Conservation (phyloP, 2,888 invertebrate genomes). For the Lymantria dispar region DNA sequence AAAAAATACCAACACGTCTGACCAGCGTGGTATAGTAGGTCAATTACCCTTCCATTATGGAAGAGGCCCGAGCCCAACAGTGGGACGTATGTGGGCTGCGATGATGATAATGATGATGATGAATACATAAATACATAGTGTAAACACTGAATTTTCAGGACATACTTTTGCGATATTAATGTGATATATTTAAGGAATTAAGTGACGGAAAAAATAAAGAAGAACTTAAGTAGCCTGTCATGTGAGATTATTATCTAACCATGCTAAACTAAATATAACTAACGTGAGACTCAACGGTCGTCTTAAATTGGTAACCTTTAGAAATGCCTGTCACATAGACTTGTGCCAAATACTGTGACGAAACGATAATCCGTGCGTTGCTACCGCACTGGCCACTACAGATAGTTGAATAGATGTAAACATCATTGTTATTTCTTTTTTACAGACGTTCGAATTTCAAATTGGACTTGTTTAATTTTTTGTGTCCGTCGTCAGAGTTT, state of each 20-base stretch:
- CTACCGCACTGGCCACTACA: neutral
- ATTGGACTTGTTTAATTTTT: neutral
- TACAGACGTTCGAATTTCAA: neutral
- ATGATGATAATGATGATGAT: no score
- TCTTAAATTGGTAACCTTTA: constrained; percentile 27
- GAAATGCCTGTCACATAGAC: constrained; percentile 9
- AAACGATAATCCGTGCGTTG: constrained; percentile 7
- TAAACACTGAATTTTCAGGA: neutral
- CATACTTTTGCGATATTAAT: neutral
- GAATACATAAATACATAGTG: no score
- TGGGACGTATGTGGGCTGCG: no score
- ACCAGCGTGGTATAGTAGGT: no score
- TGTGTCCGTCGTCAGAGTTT: no score
- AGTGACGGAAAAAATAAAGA: neutral
- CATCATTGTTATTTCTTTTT: neutral
- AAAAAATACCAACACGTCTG: no score
- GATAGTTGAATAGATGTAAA: neutral
- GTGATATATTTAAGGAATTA: constrained; percentile 1
- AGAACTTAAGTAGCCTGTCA: constrained; percentile 1
- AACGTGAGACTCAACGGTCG: constrained; percentile 6
- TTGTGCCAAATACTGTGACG: constrained; percentile 21
- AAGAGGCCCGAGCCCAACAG: no score
- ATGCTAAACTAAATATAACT: constrained; percentile 19
- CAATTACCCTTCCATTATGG: no score
- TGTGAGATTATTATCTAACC: constrained; percentile 6